These are phyloP conservation scores for Pipistrellus kuhlii DNA, from an alignment of 2,797 vertebrate genomes.

Conservation along the genomic window DNA sequence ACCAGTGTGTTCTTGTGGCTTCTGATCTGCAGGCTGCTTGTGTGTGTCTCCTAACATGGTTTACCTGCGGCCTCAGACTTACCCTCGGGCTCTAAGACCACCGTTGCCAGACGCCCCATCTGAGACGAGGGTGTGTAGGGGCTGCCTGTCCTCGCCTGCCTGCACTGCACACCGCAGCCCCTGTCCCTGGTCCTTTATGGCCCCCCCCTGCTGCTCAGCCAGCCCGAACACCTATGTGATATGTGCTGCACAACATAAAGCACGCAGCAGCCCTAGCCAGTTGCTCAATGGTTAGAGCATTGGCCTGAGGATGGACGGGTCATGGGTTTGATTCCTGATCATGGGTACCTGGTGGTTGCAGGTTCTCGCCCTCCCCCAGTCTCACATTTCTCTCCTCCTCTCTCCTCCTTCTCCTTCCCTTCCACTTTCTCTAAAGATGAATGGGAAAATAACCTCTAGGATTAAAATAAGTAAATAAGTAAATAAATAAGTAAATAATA, in stretches of 20 bases:
- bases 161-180: neutral
- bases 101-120: neutral
- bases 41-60: neutral
- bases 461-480: too few species aligned
- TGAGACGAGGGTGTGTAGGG: neutral
- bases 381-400: too few species aligned
- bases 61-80: neutral
- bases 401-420: too few species aligned
- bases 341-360: too few species aligned
- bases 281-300: too few species aligned
- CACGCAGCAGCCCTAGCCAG: too few species aligned
- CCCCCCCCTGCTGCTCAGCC: neutral
- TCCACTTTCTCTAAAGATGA: too few species aligned
- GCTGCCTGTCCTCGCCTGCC: neutral
- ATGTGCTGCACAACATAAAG: neutral
- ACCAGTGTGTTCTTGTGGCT: neutral
- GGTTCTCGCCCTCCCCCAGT: too few species aligned
- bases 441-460: too few species aligned
- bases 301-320: too few species aligned
- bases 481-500: too few species aligned
- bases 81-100: neutral
- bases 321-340: too few species aligned
- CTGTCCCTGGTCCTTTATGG: neutral
- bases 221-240: neutral
- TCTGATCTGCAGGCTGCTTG: neutral